Percentiles rank a stretch among this genome's conserved stretches.
phyloP scores from a whole-genome alignment of 2,113 vertebrate genomes.

The Regulus satrapa region DNA sequence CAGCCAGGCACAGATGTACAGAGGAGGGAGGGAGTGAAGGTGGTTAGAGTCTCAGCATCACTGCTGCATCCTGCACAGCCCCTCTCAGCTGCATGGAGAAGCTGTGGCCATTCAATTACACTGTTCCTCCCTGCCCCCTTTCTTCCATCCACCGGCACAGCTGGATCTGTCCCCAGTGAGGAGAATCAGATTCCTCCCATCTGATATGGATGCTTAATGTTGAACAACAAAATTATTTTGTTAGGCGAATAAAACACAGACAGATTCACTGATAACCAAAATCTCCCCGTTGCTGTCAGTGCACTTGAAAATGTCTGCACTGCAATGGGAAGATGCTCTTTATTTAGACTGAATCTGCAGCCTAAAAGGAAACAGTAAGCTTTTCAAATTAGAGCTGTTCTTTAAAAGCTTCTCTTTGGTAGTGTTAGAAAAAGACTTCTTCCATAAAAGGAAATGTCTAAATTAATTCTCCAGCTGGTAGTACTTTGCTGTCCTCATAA shows the following conservation, averaged over 20 bases:
- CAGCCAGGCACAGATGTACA: rapidly evolving
- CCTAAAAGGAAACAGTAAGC: slow-evolving; percentile 51
- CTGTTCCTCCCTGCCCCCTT: background rate
- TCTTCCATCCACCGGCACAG: background rate
- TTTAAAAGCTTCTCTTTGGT: slow-evolving; percentile 47
- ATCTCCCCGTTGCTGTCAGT: background rate
- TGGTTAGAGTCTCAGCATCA: background rate
- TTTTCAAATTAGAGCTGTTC: slow-evolving; percentile 45
- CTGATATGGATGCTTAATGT: background rate
- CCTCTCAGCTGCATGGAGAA: background rate
- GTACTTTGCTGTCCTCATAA: slow-evolving; percentile 16
- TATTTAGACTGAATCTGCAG: slow-evolving; percentile 34
- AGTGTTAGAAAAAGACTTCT: slow-evolving; percentile 22
- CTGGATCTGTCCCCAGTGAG: background rate
- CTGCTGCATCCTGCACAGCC: background rate
- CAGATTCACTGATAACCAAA: slow-evolving; percentile 34
- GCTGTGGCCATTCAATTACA: background rate
- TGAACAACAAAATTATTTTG: slow-evolving; percentile 45
- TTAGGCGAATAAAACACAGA: slow-evolving; percentile 15
- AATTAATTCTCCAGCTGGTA: slow-evolving; percentile 61
- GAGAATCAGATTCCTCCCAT: background rate
- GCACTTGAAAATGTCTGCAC: slow-evolving; percentile 25
- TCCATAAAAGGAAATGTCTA: slow-evolving; percentile 56
- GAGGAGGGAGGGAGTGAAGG: background rate
- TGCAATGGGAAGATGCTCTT: slow-evolving; percentile 32